Conservation (phyloP, 2,113 vertebrate genomes). For the Synchiropus splendidus region DNA sequence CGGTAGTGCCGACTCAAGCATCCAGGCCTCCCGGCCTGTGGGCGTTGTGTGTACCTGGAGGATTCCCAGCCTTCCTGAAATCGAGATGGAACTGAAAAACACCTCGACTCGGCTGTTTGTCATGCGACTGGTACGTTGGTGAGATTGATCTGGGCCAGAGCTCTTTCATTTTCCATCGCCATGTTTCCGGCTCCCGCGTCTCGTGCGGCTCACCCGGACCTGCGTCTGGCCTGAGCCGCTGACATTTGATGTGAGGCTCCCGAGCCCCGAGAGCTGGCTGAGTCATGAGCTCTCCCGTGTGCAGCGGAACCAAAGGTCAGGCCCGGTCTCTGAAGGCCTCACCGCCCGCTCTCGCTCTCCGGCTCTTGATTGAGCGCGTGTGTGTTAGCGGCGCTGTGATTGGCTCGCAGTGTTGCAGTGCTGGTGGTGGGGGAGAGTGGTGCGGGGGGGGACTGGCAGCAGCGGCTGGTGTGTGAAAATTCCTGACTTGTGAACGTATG, state of each 20-base stretch:
- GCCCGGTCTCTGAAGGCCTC: constrained; percentile 58
- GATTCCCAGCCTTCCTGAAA: constrained; percentile 24
- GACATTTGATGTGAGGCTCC: constrained; percentile 65
- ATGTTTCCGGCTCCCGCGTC: not conserved
- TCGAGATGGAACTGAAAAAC: constrained; percentile 36
- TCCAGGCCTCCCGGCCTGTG: constrained; percentile 26
- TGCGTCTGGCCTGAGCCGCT: constrained; percentile 48
- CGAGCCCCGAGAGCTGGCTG: constrained; percentile 36
- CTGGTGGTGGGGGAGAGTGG: constrained; percentile 16
- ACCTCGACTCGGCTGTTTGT: constrained; percentile 30
- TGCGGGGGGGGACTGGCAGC: constrained; percentile 22
- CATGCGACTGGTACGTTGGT: constrained; percentile 16
- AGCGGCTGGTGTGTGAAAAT: constrained; percentile 19
- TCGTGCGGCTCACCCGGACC: constrained; percentile 22
- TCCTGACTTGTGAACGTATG: constrained; percentile 29
- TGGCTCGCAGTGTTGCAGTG: constrained; percentile 11
- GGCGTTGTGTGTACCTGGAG: too few relatives aligned
- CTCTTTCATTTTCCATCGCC: not conserved
- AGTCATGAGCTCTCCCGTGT: constrained; percentile 59
- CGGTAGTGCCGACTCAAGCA: constrained; percentile 36
- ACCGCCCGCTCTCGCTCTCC: constrained; percentile 59
- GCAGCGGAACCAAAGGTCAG: constrained; percentile 62
- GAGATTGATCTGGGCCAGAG: too few relatives aligned
- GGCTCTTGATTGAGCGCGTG: constrained; percentile 46
- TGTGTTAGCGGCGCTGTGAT: too few relatives aligned